These are phyloP conservation scores for Falco biarmicus DNA, from an alignment of 2,797 vertebrate genomes.

Conservation along the genomic window DNA sequence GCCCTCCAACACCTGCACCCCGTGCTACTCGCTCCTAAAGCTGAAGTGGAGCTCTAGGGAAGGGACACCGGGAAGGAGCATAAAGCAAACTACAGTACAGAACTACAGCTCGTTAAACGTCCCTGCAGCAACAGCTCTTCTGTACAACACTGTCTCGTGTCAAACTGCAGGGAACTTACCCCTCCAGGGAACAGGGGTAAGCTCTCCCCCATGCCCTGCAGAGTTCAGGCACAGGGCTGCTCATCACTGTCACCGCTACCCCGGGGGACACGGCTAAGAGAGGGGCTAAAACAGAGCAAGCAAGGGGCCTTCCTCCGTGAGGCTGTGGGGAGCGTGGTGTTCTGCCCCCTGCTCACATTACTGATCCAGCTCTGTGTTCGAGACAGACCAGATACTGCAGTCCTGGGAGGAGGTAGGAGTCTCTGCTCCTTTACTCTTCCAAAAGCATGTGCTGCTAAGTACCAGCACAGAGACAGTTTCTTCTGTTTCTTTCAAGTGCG, in stretches of 20 bases:
- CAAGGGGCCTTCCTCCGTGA: rapidly evolving
- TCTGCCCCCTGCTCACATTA: not conserved
- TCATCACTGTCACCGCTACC: not conserved
- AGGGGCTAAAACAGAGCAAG: not conserved
- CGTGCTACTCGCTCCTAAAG: not conserved
- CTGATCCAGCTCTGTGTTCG: not conserved
- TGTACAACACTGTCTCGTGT: not conserved
- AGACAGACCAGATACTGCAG: not conserved
- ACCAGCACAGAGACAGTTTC: not conserved
- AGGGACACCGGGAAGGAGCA: not conserved
- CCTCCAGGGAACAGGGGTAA: not conserved
- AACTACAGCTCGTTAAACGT: rapidly evolving
- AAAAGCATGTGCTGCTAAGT: not conserved
- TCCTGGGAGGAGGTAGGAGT: not conserved
- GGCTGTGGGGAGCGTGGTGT: rapidly evolving
- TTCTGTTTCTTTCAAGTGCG: not conserved
- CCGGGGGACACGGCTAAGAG: rapidly evolving
- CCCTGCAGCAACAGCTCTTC: not conserved
- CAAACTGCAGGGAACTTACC: not conserved
- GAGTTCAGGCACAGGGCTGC: rapidly evolving
- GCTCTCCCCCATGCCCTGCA: rapidly evolving
- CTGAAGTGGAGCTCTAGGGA: not conserved
- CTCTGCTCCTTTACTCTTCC: not conserved
- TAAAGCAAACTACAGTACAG: rapidly evolving
- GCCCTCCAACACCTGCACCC: rapidly evolving